Evolutionary conservation across 2,797 vertebrate species (phyloP).

Genomic region (Antrozous pallidus): DNA sequence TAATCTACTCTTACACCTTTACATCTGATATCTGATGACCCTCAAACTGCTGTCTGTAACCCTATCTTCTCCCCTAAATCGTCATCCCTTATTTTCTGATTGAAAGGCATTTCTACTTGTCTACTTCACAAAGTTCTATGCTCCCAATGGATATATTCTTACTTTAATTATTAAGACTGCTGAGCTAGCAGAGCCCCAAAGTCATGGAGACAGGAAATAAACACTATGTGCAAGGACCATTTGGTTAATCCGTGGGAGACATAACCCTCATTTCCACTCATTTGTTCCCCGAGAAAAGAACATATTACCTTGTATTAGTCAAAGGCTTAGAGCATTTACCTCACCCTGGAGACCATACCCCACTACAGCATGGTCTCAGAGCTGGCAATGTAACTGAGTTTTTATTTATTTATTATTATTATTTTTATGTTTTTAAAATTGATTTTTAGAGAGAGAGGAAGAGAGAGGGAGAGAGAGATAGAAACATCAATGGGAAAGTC

Average conservation of each 20-base stretch:
- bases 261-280: not conserved
- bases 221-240: not conserved
- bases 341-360: not conserved
- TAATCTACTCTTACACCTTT: not conserved
- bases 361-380: not conserved
- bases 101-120: not conserved
- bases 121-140: not conserved
- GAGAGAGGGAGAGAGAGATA: no score
- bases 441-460: no score
- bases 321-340: not conserved
- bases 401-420: not conserved
- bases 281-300: not conserved
- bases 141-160: not conserved
- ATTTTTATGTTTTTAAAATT: no score
- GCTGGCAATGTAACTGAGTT: not conserved
- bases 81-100: not conserved
- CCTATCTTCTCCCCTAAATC: not conserved
- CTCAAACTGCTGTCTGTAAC: not conserved
- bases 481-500: no score
- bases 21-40: not conserved
- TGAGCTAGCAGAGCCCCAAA: not conserved
- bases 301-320: not conserved
- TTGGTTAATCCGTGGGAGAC: not conserved
- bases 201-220: not conserved
- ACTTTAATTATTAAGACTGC: not conserved